phyloP scores from a whole-genome alignment of 2,888 invertebrate species.

The Dicyrtoma fusca region DNA sequence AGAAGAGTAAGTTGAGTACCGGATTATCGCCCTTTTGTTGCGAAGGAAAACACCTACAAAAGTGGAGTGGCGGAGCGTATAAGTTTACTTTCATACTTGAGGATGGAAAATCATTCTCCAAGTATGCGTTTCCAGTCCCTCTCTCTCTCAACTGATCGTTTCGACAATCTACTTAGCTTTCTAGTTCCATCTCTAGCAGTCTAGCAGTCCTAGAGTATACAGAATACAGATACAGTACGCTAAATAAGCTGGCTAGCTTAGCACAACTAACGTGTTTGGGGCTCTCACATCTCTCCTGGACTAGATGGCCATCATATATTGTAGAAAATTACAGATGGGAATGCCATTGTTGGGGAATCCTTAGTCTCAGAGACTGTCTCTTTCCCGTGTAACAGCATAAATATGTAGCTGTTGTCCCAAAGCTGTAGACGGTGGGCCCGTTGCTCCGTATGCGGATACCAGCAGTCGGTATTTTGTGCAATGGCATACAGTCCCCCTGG shows the following conservation, averaged over 20 bases:
- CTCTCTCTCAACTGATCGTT: conserved; percentile 5
- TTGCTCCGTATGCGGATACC: not conserved
- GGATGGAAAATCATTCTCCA: conserved; percentile 16
- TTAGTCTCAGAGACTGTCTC: not conserved
- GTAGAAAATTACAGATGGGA: too few relatives aligned
- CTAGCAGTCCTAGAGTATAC: not conserved
- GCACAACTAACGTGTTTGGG: too few relatives aligned
- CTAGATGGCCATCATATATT: too few relatives aligned
- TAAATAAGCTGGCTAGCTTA: too few relatives aligned
- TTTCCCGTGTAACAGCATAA: not conserved
- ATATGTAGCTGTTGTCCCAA: conserved; percentile 15
- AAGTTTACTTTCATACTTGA: conserved; percentile 37
- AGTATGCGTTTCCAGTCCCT: not conserved
- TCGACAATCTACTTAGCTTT: conserved; percentile 31
- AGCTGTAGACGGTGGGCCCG: not conserved
- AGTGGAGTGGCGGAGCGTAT: conserved; percentile 34
- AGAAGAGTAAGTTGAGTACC: conserved; percentile 29
- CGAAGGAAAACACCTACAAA: conserved; percentile 37
- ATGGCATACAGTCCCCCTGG: not conserved
- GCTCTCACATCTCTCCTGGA: too few relatives aligned
- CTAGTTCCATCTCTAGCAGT: not conserved
- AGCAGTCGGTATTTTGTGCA: conserved; percentile 3
- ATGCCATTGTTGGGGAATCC: too few relatives aligned
- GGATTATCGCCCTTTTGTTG: conserved; percentile 38
- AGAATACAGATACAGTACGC: not conserved